These are phyloP conservation scores for Felis chaus DNA, from an alignment of 2,113 vertebrate species.

Conservation along the genomic window DNA sequence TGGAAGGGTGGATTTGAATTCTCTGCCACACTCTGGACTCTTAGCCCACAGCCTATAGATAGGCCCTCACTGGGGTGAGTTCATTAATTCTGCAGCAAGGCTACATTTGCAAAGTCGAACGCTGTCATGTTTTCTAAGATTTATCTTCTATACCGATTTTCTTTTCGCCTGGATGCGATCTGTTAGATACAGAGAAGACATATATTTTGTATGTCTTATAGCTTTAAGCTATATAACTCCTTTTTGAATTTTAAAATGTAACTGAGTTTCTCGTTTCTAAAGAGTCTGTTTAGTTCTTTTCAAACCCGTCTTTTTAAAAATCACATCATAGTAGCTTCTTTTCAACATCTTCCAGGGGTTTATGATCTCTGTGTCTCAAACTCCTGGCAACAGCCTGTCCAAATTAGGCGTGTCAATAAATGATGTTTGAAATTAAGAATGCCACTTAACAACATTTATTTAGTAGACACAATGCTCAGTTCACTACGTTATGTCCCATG, in stretches of 20 bases:
- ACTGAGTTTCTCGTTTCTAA: background rate
- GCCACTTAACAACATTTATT: background rate
- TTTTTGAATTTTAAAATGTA: background rate
- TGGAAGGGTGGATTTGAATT: background rate
- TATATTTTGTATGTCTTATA: background rate
- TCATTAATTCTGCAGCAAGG: background rate
- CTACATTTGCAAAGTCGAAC: background rate
- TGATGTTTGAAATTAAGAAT: background rate
- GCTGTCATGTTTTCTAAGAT: background rate
- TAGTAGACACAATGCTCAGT: background rate
- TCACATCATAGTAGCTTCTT: background rate
- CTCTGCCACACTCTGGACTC: background rate
- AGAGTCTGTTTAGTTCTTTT: background rate
- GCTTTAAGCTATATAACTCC: background rate
- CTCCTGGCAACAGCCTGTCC: background rate
- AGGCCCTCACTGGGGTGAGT: too few species aligned
- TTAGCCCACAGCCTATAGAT: background rate
- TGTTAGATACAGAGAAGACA: background rate
- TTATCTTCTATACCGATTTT: background rate
- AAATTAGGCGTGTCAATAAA: background rate
- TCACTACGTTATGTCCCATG: background rate
- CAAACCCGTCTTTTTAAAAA: background rate
- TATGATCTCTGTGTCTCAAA: background rate
- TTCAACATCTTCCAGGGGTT: background rate
- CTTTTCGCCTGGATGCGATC: background rate